Conservation (phyloP, 2,113 vertebrate species). For the Cnemophilus loriae region DNA sequence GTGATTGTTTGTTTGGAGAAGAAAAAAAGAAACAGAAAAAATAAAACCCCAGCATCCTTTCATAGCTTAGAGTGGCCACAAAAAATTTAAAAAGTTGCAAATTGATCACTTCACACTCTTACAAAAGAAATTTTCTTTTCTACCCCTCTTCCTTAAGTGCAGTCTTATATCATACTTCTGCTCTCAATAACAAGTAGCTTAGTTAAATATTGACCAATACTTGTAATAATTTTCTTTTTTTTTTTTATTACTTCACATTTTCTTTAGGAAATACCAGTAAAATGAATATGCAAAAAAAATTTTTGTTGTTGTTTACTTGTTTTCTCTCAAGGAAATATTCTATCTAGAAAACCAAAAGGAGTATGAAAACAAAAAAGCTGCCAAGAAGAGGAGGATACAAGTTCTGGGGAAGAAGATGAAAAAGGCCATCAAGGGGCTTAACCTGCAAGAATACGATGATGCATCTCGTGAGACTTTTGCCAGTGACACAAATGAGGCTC, state of each 20-base stretch:
- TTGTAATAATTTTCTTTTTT: neutral
- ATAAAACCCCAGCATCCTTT: neutral
- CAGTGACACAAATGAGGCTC: constrained; percentile 92
- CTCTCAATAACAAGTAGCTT: neutral
- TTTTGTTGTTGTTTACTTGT: neutral
- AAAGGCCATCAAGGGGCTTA: constrained; percentile 89
- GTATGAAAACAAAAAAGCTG: constrained; percentile 87
- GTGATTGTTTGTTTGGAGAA: neutral
- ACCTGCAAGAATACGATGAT: constrained; percentile 92
- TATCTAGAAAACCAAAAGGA: constrained; percentile 86
- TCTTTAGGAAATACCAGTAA: neutral
- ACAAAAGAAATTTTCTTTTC: neutral
- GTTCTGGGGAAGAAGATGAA: constrained; percentile 94
- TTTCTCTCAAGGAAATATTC: constrained; percentile 82
- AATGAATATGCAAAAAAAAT: neutral
- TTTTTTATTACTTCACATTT: neutral
- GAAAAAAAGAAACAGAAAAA: neutral
- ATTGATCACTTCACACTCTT: neutral
- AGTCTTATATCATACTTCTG: neutral
- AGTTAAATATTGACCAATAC: neutral
- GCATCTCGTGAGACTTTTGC: constrained; percentile 95
- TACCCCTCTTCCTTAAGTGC: neutral
- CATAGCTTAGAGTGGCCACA: neutral
- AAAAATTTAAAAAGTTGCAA: neutral
- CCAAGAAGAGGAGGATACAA: constrained; percentile 87